Evolutionary conservation across 2,888 invertebrate species (phyloP), one percentile per base, ranked within the genome.

Genomic region (Ectemnius cavifrons): DNA sequence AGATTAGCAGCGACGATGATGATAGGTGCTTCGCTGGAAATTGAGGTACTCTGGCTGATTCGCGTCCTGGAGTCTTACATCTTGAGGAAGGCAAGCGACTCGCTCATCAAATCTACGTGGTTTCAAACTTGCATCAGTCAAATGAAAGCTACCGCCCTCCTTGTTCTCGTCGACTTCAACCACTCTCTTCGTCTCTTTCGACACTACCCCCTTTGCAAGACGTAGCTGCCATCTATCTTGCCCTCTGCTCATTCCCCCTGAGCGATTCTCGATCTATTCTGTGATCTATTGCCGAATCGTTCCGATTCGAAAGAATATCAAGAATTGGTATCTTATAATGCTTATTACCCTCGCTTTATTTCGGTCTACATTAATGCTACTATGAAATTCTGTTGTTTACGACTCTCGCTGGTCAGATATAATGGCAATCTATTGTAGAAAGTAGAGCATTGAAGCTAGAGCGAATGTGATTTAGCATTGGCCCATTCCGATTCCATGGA

Each of bases 101-200:
- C 82, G 83, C 85, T 84, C 85, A 86, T 88, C 87, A 87, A 87
- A 87, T 79, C 84, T 79, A 67, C 71, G 80, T 85, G 86, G 84
- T 84, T 85, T 89, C 87, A 87, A 89, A 87, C 86, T 89, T 86
- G 83, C 86, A 86, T 88, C 86, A 87, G 86, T 83, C 83, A 88
- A 89, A 89, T 88, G 87, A 87, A 86, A 87, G 85, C 84, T 76
- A 67, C 75, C 20, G 28, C 14, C 52, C 13, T 3, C 18, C n/a
- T n/a, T n/a, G 20, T 57, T 28, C 20, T 18, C 45, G n/a, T 28
- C 47, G 49, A 27, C 23, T 28, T 28, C 47, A 52, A 27, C 23
- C 11, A 16, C 47, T 8, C 28, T 57, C 23, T 14, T 52, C 49
- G 0, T 61, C 64, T 47, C 27, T 28, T 56, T 27, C 28, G n/a